Base-by-base conservation (phyloP, 2,797 vertebrate genomes). In the Anableps anableps region DNA sequence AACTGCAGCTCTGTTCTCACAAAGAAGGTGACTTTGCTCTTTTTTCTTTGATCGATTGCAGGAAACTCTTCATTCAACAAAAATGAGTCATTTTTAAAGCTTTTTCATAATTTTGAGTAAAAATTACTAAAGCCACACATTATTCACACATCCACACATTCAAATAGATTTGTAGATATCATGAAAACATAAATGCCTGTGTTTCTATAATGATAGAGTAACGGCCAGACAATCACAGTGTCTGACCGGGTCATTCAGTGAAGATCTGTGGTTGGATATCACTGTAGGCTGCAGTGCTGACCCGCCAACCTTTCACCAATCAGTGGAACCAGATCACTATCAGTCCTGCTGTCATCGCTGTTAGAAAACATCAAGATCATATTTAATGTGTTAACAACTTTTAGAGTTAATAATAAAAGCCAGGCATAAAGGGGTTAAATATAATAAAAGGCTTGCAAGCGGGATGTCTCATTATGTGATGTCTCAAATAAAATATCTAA, bases 301-400 rank as follows among this genome's bases (percentile, higher is more conserved):
- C 45, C 45, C 41, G 43, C 34, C 29, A 50, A 29, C 47, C 29
- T 34, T 51, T 73, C 38, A 31, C 26, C 34, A 0, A 0, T 41
- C 38, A 26, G 10, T 68, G 62, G 21, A 8, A 53, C 73, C 80
- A 36, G 36, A 73, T 79, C 72, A 13, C 38, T 75, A 74, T 68
- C 77, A 62, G 50, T 19, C 53, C 36, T 50, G 31, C 74, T n/a
- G 74, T 83, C 47, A 7, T 82, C 84, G 78, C 55, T 11, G 16
- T 76, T 60, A 50, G 19, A 50, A 50, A 50, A 5, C 58, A 6
- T 60, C 16, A 34, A 34, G 60, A 62, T 62, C 4, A 62, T 19
- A 17, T 19, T 62, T 34, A 34, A 34, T 8, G n/a, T 34, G 60
- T 17, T 34, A 62, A 62, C 31, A 17, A 19, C 31, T 29, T 34